Evolutionary conservation across 1,140 invertebrate species (phyloP).

Genomic region (Aleiodes sp.): DNA sequence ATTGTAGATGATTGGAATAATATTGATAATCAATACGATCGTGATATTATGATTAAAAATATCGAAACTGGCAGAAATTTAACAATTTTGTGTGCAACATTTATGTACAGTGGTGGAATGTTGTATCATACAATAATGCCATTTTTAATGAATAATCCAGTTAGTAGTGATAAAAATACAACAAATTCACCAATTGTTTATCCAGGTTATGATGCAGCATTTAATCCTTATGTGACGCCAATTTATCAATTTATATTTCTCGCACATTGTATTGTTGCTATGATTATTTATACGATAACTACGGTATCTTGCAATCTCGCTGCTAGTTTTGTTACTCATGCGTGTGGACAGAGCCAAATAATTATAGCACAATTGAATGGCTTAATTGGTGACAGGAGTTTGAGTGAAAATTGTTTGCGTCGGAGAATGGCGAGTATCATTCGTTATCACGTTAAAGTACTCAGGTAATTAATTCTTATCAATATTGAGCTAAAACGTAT

Average conservation of each 20-base stretch:
- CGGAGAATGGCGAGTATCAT: not conserved
- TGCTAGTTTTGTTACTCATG: slow-evolving; percentile 34
- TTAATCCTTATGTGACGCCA: slow-evolving; percentile 15
- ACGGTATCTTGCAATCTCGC: slow-evolving; percentile 23
- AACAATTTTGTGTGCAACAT: slow-evolving; percentile 23
- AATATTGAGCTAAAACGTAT: no score
- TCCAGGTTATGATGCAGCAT: slow-evolving; percentile 19
- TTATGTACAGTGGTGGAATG: slow-evolving; percentile 22
- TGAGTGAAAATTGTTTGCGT: not conserved
- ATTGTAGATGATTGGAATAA: slow-evolving; percentile 26
- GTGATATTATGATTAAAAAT: slow-evolving; percentile 29
- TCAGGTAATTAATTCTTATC: slow-evolving; percentile 12
- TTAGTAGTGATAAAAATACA: slow-evolving; percentile 15
- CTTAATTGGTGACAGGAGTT: not conserved
- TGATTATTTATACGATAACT: slow-evolving; percentile 17
- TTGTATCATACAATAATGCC: slow-evolving; percentile 20
- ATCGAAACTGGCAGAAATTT: not conserved
- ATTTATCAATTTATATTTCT: slow-evolving; percentile 31
- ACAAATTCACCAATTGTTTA: slow-evolving; percentile 23
- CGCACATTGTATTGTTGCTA: not conserved
- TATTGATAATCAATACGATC: not conserved
- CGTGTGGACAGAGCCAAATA: slow-evolving; percentile 34
- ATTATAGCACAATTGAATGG: slow-evolving; percentile 12
- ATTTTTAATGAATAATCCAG: not conserved
- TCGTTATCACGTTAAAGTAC: not conserved